A percentile compares a stretch with the other conserved stretches of the same genome.
These are phyloP conservation scores for Halcyon smyrnensis DNA, from an alignment of 2,797 vertebrate genomes.

Conservation along the genomic window DNA sequence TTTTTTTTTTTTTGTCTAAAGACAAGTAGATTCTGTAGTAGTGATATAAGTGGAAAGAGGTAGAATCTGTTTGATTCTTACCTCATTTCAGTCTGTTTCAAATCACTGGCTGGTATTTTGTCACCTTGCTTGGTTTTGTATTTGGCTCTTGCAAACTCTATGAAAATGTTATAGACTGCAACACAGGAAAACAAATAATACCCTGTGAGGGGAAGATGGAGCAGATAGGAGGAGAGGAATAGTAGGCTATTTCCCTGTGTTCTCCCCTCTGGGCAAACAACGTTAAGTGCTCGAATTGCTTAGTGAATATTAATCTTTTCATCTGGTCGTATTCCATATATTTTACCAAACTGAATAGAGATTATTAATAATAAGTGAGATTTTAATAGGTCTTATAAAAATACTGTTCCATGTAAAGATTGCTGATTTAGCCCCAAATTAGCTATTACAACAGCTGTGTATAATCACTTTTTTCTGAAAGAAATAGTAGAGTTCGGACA, in stretches of 20 bases:
- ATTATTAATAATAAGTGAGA: not conserved
- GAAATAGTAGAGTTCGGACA: not conserved
- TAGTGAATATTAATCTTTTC: not conserved
- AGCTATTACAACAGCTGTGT: not conserved
- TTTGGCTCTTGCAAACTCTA: not conserved
- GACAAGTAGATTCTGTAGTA: not conserved
- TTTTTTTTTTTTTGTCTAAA: not conserved
- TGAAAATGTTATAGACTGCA: not conserved
- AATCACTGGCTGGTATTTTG: not conserved
- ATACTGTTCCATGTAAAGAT: not conserved
- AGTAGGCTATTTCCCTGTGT: not conserved
- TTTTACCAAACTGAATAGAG: not conserved
- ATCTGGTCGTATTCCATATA: not conserved
- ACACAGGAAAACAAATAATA: not conserved
- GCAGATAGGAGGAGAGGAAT: not conserved
- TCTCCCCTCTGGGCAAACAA: not conserved
- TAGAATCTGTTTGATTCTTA: not conserved
- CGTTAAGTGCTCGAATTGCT: not conserved
- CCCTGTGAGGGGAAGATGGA: not conserved
- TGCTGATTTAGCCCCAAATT: not conserved
- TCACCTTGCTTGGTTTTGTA: not conserved
- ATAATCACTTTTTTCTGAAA: not conserved
- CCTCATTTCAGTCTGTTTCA: not conserved
- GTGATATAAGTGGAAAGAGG: not conserved
- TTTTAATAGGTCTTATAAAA: conserved; percentile 11